These are phyloP conservation scores for Erpobdella octoculata DNA, from an alignment of 2,888 invertebrate species.

Conservation along the genomic window DNA sequence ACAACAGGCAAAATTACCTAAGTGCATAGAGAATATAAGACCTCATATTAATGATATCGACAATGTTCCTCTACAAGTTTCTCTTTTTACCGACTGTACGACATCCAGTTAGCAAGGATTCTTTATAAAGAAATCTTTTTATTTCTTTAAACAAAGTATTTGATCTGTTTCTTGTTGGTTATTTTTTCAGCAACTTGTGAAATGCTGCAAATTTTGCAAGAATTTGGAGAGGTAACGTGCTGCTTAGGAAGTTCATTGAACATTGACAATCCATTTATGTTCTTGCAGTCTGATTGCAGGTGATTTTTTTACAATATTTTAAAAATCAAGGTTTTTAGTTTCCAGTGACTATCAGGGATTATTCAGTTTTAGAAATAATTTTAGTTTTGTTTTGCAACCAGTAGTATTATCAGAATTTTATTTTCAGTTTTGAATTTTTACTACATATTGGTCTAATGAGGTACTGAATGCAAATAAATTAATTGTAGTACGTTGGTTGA, in stretches of 20 bases:
- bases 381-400: too few species aligned
- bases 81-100: conserved; percentile 93
- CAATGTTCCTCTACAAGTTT: conserved; percentile 91
- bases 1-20: conserved; percentile 72
- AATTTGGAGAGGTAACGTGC: conserved; percentile 86
- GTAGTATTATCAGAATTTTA: too few species aligned
- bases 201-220: conserved; percentile 85
- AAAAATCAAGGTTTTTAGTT: too few species aligned
- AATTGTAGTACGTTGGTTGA: too few species aligned
- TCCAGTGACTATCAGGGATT: too few species aligned
- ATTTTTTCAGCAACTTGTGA: conserved; percentile 65
- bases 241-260: conserved; percentile 85
- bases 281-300: conserved; percentile 75
- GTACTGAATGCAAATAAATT: too few species aligned
- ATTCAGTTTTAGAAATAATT: too few species aligned
- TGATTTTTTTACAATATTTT: conserved; percentile 32
- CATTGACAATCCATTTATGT: conserved; percentile 80
- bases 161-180: not conserved
- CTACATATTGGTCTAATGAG: too few species aligned
- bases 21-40: conserved; percentile 90
- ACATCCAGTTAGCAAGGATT: conserved; percentile 56
- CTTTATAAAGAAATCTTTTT: too few species aligned
- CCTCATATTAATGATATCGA: conserved; percentile 90
- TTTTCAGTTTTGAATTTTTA: too few species aligned
- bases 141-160: too few species aligned